Evolutionary conservation across 1,140 invertebrate species (phyloP).

Genomic region (Pachyrhynchus sulphureomaculatus): DNA sequence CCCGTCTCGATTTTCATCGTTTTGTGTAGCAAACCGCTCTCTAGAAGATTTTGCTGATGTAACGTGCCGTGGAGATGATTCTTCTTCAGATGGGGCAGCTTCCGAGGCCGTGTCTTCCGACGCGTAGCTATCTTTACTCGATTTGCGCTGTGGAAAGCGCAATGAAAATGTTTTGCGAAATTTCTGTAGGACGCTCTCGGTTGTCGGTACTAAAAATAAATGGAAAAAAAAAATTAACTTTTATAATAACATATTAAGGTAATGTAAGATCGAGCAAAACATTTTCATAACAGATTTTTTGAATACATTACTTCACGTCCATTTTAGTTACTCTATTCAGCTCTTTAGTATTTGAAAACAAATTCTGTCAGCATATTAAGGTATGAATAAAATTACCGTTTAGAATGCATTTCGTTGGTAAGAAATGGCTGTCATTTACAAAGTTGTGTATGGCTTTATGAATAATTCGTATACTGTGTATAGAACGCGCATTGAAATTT

Average conservation of each 20-base stretch:
- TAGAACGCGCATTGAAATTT: too few species aligned
- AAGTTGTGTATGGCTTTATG: too few species aligned
- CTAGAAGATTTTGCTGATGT: constrained; percentile 16
- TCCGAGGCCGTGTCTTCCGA: constrained; percentile 51
- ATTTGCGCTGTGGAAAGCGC: constrained; percentile 59
- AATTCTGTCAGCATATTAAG: too few species aligned
- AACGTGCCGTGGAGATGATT: constrained; percentile 39
- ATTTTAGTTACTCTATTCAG: too few species aligned
- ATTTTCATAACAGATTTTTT: too few species aligned
- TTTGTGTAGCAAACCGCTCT: not conserved
- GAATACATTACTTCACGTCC: too few species aligned
- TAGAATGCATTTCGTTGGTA: too few species aligned
- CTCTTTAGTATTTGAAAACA: too few species aligned
- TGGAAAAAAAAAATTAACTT: not conserved
- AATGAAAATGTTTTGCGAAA: constrained; percentile 70
- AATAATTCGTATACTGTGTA: too few species aligned
- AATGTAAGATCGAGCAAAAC: too few species aligned
- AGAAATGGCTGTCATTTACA: too few species aligned
- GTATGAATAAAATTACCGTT: too few species aligned
- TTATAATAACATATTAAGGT: not conserved
- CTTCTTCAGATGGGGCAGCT: constrained; percentile 50
- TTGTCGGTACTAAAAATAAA: constrained; percentile 26
- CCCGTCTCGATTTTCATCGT: constrained; percentile 37
- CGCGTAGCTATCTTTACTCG: constrained; percentile 54
- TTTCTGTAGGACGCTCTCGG: constrained; percentile 64